Evolutionary conservation across 2,888 invertebrate genomes (phyloP).

Genomic region (Acholoe squamosa): DNA sequence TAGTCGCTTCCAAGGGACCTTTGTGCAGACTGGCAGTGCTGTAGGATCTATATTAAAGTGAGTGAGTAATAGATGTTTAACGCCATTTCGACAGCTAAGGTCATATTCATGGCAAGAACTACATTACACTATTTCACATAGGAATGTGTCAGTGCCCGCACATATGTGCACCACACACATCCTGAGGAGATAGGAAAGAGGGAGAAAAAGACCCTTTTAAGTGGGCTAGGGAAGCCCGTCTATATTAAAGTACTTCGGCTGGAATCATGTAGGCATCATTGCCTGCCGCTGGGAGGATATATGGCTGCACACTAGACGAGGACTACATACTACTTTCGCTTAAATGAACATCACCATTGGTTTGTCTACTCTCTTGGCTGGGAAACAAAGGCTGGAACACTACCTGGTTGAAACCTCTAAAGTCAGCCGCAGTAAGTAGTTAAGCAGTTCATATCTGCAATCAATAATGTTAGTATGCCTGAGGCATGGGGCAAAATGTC

Average conservation of each 20-base stretch:
- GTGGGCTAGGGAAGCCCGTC: no score
- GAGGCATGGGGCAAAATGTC: no score
- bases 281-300: conserved; percentile 70
- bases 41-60: conserved; percentile 67
- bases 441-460: no score
- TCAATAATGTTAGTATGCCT: no score
- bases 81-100: no score
- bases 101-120: no score
- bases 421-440: conserved; percentile 69
- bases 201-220: no score
- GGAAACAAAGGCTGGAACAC: conserved; percentile 53
- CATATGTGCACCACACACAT: no score
- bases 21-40: conserved; percentile 72
- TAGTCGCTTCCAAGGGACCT: conserved; percentile 72
- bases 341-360: conserved; percentile 66
- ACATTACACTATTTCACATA: no score
- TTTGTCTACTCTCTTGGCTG: background rate
- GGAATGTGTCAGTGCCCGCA: no score
- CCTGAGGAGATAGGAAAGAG: no score
- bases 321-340: conserved; percentile 45
- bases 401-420: conserved; percentile 67
- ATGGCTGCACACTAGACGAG: conserved; percentile 70
- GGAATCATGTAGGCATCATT: conserved; percentile 71
- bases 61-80: no score
- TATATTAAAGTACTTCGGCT: conserved; percentile 67